Evolutionary conservation across 2,888 invertebrate genomes (phyloP).

Genomic region (Loripinus fragilis): DNA sequence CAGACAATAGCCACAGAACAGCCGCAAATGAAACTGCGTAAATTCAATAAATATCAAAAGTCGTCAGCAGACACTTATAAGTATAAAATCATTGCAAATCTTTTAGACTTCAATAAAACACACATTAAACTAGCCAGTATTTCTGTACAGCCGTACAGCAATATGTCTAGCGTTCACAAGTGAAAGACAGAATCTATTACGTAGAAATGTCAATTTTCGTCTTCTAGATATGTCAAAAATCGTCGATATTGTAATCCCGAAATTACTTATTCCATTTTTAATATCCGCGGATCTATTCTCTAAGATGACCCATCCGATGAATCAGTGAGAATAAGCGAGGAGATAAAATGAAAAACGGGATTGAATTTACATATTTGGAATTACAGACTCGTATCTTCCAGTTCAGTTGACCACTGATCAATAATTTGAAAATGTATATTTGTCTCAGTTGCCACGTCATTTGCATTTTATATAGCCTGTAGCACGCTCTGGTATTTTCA

Average conservation of each 20-base stretch:
- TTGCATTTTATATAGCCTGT: slow-evolving; percentile 17
- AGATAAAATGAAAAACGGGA: slow-evolving; percentile 21
- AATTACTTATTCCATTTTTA: slow-evolving; percentile 10
- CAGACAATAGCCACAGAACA: background rate
- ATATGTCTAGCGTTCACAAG: background rate
- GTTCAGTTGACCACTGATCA: slow-evolving; percentile 13
- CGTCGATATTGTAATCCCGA: slow-evolving; percentile 13
- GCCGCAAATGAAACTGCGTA: background rate
- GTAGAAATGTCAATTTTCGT: slow-evolving; percentile 5
- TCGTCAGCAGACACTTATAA: slow-evolving; percentile 11
- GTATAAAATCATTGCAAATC: slow-evolving; percentile 7
- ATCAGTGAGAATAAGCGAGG: slow-evolving; percentile 10
- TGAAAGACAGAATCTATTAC: slow-evolving; percentile 16
- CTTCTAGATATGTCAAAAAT: slow-evolving; percentile 13
- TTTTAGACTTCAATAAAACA: slow-evolving; percentile 5
- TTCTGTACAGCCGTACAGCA: background rate
- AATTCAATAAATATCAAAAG: slow-evolving; percentile 8
- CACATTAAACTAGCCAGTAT: background rate
- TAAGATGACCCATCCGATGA: slow-evolving; percentile 17
- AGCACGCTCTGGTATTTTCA: slow-evolving; percentile 9
- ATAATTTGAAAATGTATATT: slow-evolving; percentile 21
- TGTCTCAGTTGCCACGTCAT: slow-evolving; percentile 7
- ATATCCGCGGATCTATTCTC: slow-evolving; percentile 15
- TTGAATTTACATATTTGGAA: slow-evolving; percentile 22
- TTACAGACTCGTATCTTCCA: slow-evolving; percentile 18